Evolutionary conservation across 1,140 invertebrate genomes (phyloP).

Genomic region (Acromyrmex charruanus): DNA sequence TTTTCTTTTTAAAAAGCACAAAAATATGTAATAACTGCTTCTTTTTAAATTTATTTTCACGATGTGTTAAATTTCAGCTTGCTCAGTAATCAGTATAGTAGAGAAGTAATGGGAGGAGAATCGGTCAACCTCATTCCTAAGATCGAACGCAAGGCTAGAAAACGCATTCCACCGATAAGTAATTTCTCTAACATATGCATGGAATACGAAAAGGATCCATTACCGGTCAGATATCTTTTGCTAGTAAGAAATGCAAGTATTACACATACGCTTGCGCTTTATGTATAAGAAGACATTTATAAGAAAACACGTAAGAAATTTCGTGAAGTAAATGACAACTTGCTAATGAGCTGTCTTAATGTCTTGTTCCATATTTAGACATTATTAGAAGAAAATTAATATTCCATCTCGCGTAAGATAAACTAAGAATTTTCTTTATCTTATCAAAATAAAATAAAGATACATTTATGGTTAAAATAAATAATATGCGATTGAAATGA

Average conservation of each 20-base stretch:
- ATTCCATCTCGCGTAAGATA: not conserved
- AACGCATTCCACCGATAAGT: constrained; percentile 43
- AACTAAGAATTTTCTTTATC: constrained; percentile 11
- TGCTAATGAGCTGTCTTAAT: constrained; percentile 24
- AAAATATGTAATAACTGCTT: not conserved
- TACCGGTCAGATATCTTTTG: constrained; percentile 2
- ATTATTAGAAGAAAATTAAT: not conserved
- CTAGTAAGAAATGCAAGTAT: not conserved
- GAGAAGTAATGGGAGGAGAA: constrained; percentile 7
- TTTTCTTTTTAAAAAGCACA: not conserved
- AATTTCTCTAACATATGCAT: not conserved
- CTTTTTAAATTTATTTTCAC: not conserved
- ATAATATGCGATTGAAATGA: not conserved
- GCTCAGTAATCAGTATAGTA: not conserved
- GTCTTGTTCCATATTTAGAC: not conserved
- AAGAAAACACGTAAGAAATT: constrained; percentile 3
- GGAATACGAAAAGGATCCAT: not conserved
- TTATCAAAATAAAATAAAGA: not conserved
- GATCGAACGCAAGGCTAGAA: constrained; percentile 38
- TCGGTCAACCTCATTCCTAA: constrained; percentile 38
- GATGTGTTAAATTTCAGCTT: not conserved
- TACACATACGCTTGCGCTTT: not conserved
- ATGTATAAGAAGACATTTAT: not conserved
- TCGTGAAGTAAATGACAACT: not conserved
- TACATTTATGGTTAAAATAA: not conserved